Evolutionary conservation across 2,888 invertebrate species (phyloP), one percentile per base, ranked within the genome.

Genomic region (Torymus texanus): DNA sequence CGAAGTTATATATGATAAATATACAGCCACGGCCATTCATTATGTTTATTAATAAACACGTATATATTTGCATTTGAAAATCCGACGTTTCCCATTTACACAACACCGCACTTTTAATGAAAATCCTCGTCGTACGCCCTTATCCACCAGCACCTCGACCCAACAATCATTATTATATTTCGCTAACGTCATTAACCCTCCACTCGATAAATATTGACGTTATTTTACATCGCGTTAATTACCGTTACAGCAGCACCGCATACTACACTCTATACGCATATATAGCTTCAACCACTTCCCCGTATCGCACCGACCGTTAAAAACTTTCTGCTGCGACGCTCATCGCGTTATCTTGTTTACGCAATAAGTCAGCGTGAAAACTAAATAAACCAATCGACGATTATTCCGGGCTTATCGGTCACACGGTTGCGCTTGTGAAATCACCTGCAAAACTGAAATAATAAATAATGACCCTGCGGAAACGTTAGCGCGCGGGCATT

Each of bases 311-410:
- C 41, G 24, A 29, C 58, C 13, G 41, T 59, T 71, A 59, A 59
- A 59, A 78, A 78, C 41, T 78, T 78, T 67, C 41, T 29, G 12
- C 14, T 21, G 13, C 13, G 18, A 21, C 29, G 16, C 61, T 10
- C 18, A 14, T 13, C 10, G 24, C 63, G 50, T 63, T 68, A 75
- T 75, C 70, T 63, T 75, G 63, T 70, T 75, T 68, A 50, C 24
- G 59, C 66, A 21, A 71, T 79, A 75, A 79, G 59, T 79, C 63
- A 70, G 24, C 59, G 61, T 70, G 41, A 59, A 68, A 63, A 70
- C 61, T 79, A 79, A 74, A 75, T 75, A 65, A 75, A 79, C 78
- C 66, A 66, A 79, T 79, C 63, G 70, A 10, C 56, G 51, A 75
- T 79, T 79, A 78, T 78, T 73, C 18, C 73, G 24, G 18, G 73